Conservation (phyloP, 2,113 vertebrate species). For the Hypomesus transpacificus region DNA sequence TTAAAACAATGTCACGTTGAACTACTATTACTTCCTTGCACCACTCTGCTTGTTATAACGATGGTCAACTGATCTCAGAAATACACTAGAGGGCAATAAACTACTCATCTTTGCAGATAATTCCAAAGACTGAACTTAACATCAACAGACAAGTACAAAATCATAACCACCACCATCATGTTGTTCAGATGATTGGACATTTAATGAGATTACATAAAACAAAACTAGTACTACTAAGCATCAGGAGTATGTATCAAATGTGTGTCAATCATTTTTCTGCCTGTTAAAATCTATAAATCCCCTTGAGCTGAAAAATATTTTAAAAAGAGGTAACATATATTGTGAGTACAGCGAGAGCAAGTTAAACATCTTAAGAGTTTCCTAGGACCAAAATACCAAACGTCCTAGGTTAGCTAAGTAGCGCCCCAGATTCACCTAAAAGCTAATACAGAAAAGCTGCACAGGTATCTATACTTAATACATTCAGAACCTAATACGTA, state of each 20-base stretch:
- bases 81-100: neutral
- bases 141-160: slow-evolving; percentile 35
- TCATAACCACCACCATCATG: slow-evolving; percentile 33
- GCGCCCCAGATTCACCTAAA: slow-evolving; percentile 12
- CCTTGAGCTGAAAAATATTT: slow-evolving; percentile 13
- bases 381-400: too few species aligned
- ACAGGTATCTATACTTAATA: slow-evolving; percentile 47
- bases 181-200: slow-evolving; percentile 56
- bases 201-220: slow-evolving; percentile 65
- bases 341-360: neutral
- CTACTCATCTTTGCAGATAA: neutral
- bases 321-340: slow-evolving; percentile 19
- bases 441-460: slow-evolving; percentile 45
- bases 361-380: too few species aligned
- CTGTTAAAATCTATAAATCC: slow-evolving; percentile 19
- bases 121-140: neutral
- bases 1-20: too few species aligned
- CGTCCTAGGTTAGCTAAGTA: slow-evolving; percentile 2
- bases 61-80: too few species aligned
- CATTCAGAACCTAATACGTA: slow-evolving; percentile 47
- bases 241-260: slow-evolving; percentile 17
- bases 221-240: slow-evolving; percentile 45
- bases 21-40: too few species aligned
- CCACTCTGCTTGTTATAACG: too few species aligned
- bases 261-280: slow-evolving; percentile 20